These are phyloP conservation scores for Drosophila leonis DNA, from an alignment of 2,888 invertebrate genomes.

Conservation along the genomic window DNA sequence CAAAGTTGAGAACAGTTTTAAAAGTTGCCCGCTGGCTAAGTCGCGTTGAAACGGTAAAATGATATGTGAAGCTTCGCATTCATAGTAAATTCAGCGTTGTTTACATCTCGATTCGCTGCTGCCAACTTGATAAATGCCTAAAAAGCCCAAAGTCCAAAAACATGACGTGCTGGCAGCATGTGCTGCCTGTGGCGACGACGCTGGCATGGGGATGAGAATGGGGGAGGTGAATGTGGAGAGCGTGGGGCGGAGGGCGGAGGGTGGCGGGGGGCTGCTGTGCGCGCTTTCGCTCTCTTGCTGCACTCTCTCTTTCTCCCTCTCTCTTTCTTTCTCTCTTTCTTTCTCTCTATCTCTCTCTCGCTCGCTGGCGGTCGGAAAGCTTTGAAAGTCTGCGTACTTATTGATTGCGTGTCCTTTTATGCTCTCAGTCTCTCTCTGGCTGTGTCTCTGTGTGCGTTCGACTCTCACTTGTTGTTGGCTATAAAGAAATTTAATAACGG, in stretches of 20 bases:
- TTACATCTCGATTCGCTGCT: slow-evolving; percentile 29
- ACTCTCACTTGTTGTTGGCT: slow-evolving; percentile 62
- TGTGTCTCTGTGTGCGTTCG: slow-evolving; percentile 7
- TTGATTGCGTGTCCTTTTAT: slow-evolving; percentile 50
- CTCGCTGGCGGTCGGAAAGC: slow-evolving; percentile 31
- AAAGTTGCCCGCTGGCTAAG: slow-evolving; percentile 53
- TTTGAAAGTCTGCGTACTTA: slow-evolving; percentile 53
- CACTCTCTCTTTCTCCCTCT: not conserved
- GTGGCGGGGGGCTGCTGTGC: slow-evolving; percentile 24
- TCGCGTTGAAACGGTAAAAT: slow-evolving; percentile 55
- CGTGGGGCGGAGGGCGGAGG: not conserved
- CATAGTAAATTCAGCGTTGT: slow-evolving; percentile 28
- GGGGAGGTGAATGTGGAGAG: not conserved
- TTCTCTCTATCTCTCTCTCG: slow-evolving; percentile 11
- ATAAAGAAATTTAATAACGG: slow-evolving; percentile 56
- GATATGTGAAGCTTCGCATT: slow-evolving; percentile 5
- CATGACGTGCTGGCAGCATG: slow-evolving; percentile 64
- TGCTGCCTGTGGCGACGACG: slow-evolving; percentile 62
- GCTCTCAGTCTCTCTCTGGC: slow-evolving; percentile 17
- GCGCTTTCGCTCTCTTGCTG: slow-evolving; percentile 28
- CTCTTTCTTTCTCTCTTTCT: slow-evolving; percentile 16
- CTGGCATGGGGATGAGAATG: slow-evolving; percentile 17
- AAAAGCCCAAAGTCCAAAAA: slow-evolving; percentile 29
- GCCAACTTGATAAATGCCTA: slow-evolving; percentile 37
- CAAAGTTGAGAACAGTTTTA: slow-evolving; percentile 60